A percentile compares a stretch with the other conserved stretches of the same genome.
These are phyloP conservation scores for Eugnorisma glareosa DNA, from an alignment of 2,888 invertebrate species.

Conservation along the genomic window DNA sequence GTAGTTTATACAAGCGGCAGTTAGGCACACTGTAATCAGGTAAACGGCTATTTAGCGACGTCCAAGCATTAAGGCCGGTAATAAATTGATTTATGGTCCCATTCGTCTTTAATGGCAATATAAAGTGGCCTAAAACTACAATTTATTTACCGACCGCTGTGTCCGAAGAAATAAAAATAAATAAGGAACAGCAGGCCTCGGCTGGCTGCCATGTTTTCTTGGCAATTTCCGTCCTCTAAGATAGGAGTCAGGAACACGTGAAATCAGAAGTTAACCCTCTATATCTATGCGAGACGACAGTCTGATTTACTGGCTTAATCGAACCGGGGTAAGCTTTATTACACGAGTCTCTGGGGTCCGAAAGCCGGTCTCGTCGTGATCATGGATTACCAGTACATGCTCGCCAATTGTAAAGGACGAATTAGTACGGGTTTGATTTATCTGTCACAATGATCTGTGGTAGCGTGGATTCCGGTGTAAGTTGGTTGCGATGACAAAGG, in stretches of 20 bases:
- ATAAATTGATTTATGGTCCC: constrained; percentile 66
- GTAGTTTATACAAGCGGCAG: constrained; percentile 47
- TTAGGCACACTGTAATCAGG: constrained; percentile 53
- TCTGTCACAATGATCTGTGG: constrained; percentile 61
- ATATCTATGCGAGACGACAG: constrained; percentile 84
- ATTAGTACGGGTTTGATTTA: constrained; percentile 73
- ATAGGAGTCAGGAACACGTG: constrained; percentile 84
- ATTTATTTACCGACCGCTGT: constrained; percentile 77
- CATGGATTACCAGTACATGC: constrained; percentile 69
- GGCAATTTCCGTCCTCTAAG: constrained; percentile 84
- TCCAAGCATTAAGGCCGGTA: constrained; percentile 52
- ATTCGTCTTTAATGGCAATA: constrained; percentile 66
- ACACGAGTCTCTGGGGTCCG: constrained; percentile 73
- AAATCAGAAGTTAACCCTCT: constrained; percentile 86
- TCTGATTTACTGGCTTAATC: constrained; percentile 86
- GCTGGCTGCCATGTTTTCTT: constrained; percentile 81
- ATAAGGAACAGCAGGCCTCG: constrained; percentile 78
- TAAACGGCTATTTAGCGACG: constrained; percentile 58
- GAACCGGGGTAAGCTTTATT: constrained; percentile 81
- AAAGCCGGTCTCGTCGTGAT: constrained; percentile 72
- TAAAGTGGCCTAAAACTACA: constrained; percentile 73
- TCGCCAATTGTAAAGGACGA: constrained; percentile 72
- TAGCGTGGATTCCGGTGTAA: constrained; percentile 32
- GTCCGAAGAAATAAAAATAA: constrained; percentile 83
- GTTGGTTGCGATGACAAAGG: constrained; percentile 50